Conservation (phyloP, 2,888 invertebrate species). For the Polyploca ridens region DNA sequence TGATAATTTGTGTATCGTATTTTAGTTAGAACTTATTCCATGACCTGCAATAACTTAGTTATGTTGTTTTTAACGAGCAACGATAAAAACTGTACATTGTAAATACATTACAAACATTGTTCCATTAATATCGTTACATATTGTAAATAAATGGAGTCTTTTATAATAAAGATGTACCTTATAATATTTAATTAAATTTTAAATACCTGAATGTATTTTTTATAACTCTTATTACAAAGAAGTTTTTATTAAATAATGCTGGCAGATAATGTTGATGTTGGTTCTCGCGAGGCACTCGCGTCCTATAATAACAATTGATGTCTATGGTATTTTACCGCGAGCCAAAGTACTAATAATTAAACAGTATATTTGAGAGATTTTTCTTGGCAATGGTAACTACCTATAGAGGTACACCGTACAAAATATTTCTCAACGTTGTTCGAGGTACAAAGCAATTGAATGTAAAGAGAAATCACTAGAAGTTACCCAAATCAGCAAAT, state of each 20-base stretch:
- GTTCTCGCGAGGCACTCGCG: too few relatives aligned
- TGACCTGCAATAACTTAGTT: neutral
- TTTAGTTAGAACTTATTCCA: neutral
- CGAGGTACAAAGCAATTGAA: neutral
- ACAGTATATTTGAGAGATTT: too few relatives aligned
- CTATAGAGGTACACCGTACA: too few relatives aligned
- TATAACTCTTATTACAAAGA: neutral
- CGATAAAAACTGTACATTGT: neutral
- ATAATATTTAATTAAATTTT: constrained; percentile 4
- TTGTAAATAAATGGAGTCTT: constrained; percentile 7
- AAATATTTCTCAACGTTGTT: neutral
- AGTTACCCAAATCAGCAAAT: constrained; percentile 31
- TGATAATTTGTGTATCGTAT: neutral
- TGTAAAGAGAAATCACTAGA: constrained; percentile 20
- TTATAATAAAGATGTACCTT: constrained; percentile 1
- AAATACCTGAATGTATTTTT: neutral
- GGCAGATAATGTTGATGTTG: too few relatives aligned
- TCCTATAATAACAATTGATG: too few relatives aligned
- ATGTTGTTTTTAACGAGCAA: neutral
- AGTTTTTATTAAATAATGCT: neutral
- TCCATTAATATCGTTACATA: neutral
- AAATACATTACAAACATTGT: neutral
- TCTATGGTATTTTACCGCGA: too few relatives aligned
- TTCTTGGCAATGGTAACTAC: too few relatives aligned
- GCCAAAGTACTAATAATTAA: too few relatives aligned